phyloP scores from a whole-genome alignment of 2,888 invertebrate species.

The Nomada ferruginata region DNA sequence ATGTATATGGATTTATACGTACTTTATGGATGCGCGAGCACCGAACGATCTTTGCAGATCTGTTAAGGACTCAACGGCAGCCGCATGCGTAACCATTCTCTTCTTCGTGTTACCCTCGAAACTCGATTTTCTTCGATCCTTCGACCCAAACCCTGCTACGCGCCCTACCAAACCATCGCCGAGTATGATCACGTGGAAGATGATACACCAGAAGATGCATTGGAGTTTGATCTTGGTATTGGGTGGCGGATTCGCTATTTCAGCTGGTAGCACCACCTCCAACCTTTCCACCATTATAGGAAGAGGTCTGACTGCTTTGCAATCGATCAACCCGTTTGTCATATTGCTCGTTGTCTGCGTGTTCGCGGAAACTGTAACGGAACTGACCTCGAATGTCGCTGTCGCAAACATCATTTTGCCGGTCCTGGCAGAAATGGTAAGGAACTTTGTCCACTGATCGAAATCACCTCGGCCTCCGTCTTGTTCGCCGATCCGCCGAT shows the following conservation, averaged over 20 bases:
- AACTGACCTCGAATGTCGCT: slow-evolving; percentile 96
- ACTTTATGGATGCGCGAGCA: slow-evolving; percentile 20
- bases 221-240: slow-evolving; percentile 95
- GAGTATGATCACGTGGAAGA: slow-evolving; percentile 93
- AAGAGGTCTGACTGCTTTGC: slow-evolving; percentile 88
- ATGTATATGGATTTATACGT: too few relatives aligned
- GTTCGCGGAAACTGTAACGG: slow-evolving; percentile 93
- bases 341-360: slow-evolving; percentile 91
- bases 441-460: slow-evolving; percentile 43
- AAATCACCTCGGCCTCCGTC: too few relatives aligned
- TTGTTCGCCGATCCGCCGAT: too few relatives aligned
- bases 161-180: slow-evolving; percentile 88
- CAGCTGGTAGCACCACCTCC: slow-evolving; percentile 92
- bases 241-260: slow-evolving; percentile 96
- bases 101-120: slow-evolving; percentile 94
- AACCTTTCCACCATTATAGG: slow-evolving; percentile 92
- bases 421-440: slow-evolving; percentile 91
- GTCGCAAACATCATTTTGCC: slow-evolving; percentile 95
- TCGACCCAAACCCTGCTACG: slow-evolving; percentile 85
- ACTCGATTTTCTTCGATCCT: slow-evolving; percentile 90
- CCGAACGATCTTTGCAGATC: slow-evolving; percentile 85
- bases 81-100: slow-evolving; percentile 92
- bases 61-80: slow-evolving; percentile 92
- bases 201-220: slow-evolving; percentile 93
- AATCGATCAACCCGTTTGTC: slow-evolving; percentile 87